Conservation (phyloP, 2,797 vertebrate species). For the Phaenicophaeus curvirostris region DNA sequence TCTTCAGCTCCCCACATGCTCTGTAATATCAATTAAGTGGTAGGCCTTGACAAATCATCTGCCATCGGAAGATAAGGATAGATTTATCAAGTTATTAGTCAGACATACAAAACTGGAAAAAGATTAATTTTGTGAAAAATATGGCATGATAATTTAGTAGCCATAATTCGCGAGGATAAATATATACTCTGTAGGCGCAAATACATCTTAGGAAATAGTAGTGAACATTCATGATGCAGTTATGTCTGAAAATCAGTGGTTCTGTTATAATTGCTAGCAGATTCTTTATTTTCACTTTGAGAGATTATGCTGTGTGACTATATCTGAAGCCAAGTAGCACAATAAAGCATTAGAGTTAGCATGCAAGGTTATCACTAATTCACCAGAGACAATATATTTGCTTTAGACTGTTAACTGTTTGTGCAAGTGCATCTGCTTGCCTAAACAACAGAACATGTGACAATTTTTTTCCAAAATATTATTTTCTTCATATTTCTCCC, state of each 20-base stretch:
- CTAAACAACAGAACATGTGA: conserved; percentile 16
- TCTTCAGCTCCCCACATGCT: background rate
- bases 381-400: conserved; percentile 32
- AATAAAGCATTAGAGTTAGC: conserved; percentile 37
- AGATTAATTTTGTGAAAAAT: conserved; percentile 25
- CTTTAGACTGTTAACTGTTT: background rate
- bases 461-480: conserved; percentile 27
- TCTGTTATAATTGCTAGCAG: conserved; percentile 49
- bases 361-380: conserved; percentile 23
- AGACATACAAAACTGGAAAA: conserved; percentile 17
- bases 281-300: conserved; percentile 43
- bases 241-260: conserved; percentile 50
- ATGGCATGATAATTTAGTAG: conserved; percentile 51
- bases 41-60: conserved; percentile 44
- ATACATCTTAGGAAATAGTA: conserved; percentile 24
- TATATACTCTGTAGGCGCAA: background rate
- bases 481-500: conserved; percentile 5
- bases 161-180: conserved; percentile 30
- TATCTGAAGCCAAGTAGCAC: conserved; percentile 39
- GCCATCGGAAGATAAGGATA: conserved; percentile 43
- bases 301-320: conserved; percentile 27
- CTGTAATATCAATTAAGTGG: conserved; percentile 36
- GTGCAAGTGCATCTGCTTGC: conserved; percentile 35
- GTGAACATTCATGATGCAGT: conserved; percentile 23
- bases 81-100: conserved; percentile 51